These are phyloP conservation scores for Argya squamiceps DNA, from an alignment of 2,797 vertebrate species.

Conservation along the genomic window DNA sequence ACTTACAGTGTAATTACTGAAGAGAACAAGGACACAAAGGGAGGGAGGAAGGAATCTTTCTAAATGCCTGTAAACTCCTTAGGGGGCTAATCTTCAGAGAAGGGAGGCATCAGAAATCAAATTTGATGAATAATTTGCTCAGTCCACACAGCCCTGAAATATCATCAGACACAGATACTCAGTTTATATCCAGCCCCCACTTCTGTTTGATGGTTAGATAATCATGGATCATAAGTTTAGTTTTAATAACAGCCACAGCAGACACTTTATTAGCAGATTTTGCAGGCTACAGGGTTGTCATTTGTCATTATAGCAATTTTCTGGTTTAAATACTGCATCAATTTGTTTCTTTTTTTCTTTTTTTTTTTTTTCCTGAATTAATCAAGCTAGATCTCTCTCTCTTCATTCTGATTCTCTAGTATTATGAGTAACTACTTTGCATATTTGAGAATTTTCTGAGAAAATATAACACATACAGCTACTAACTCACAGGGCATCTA, in stretches of 20 bases:
- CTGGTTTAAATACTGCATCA: conserved; percentile 69
- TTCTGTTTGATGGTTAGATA: conserved; percentile 67
- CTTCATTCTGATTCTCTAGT: background rate
- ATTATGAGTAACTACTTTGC: background rate
- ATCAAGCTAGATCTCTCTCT: background rate
- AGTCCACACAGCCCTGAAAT: conserved; percentile 8
- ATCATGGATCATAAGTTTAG: conserved; percentile 71
- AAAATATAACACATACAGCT: background rate
- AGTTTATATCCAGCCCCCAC: conserved; percentile 44
- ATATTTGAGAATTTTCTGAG: background rate
- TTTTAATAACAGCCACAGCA: conserved; percentile 67
- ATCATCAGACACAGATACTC: conserved; percentile 40
- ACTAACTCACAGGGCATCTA: background rate
- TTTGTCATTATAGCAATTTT: conserved; percentile 68
- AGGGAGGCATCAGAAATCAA: conserved; percentile 57
- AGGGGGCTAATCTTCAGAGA: conserved; percentile 28
- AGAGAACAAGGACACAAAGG: background rate
- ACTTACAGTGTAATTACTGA: background rate
- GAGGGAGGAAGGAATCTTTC: background rate
- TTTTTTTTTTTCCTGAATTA: background rate
- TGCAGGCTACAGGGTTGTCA: conserved; percentile 52
- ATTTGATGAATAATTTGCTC: conserved; percentile 61
- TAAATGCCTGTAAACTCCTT: conserved; percentile 27
- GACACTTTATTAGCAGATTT: conserved; percentile 71
- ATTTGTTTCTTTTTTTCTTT: background rate